Percentiles rank a stretch among this genome's conserved stretches.
phyloP scores from a whole-genome alignment of 2,888 invertebrate genomes.

The Ophioninae sp. region DNA sequence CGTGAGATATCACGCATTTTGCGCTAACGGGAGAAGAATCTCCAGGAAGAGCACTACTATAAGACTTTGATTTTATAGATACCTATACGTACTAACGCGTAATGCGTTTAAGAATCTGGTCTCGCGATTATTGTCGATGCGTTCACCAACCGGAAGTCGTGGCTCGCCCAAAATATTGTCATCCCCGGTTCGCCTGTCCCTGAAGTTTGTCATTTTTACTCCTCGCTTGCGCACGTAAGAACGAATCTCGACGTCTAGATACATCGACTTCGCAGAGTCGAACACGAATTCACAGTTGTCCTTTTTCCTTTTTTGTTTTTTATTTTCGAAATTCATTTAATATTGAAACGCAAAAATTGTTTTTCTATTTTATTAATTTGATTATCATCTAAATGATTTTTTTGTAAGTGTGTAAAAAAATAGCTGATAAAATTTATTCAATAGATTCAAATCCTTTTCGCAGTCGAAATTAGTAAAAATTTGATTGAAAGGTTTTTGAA shows the following conservation, averaged over 20 bases:
- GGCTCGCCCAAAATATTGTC: conserved; percentile 61
- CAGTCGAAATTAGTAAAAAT: too few relatives aligned
- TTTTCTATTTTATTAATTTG: too few relatives aligned
- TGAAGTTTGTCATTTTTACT: conserved; percentile 29
- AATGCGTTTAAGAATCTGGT: conserved; percentile 11
- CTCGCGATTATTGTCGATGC: conserved; percentile 54
- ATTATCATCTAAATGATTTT: too few relatives aligned
- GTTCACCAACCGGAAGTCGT: conserved; percentile 65
- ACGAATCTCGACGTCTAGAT: conserved; percentile 51
- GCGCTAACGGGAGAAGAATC: conserved; percentile 25
- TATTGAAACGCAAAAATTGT: too few relatives aligned
- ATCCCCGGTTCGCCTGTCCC: conserved; percentile 10
- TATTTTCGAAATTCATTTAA: too few relatives aligned
- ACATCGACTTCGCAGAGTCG: conserved; percentile 10
- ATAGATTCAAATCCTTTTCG: too few relatives aligned
- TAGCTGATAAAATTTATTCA: too few relatives aligned
- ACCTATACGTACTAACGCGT: conserved; percentile 6
- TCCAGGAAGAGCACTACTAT: conserved; percentile 15
- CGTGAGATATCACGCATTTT: conserved; percentile 34
- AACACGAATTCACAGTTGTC: conserved; percentile 52
- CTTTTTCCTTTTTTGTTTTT: too few relatives aligned
- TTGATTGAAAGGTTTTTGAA: too few relatives aligned
- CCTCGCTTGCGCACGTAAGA: conserved; percentile 45
- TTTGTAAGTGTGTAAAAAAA: too few relatives aligned
- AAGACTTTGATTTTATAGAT: conserved; percentile 14